Conservation (phyloP, 2,113 vertebrate genomes). For the Thalassarche chlororhynchos region DNA sequence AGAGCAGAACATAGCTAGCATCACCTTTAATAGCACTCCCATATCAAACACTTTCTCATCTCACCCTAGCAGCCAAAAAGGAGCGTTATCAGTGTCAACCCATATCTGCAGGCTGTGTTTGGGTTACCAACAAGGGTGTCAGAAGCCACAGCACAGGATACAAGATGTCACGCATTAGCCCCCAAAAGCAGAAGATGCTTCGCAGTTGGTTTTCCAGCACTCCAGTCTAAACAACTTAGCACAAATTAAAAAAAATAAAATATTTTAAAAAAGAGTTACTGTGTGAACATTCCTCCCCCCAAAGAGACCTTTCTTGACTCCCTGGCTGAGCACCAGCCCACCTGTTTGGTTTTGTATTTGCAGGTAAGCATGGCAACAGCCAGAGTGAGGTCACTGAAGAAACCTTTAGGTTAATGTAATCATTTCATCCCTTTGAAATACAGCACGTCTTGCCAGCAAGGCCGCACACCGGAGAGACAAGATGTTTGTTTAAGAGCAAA, state of each 20-base stretch:
- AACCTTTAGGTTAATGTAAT: neutral
- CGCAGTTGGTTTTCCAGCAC: neutral
- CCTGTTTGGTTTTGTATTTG: neutral
- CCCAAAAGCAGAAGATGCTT: neutral
- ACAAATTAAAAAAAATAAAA: neutral
- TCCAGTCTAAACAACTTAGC: neutral
- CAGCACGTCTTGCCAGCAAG: neutral
- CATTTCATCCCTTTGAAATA: neutral
- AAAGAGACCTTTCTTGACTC: neutral
- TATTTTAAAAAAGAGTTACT: neutral
- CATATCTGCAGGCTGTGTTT: neutral
- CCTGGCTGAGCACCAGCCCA: neutral
- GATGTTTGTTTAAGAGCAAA: neutral
- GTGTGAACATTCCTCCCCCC: neutral
- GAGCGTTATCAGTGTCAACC: neutral
- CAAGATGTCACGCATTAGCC: neutral
- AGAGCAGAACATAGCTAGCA: neutral
- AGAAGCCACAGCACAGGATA: neutral
- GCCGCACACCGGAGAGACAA: neutral
- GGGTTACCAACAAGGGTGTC: neutral
- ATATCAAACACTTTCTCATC: neutral
- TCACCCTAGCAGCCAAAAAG: neutral
- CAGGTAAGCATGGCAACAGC: slow-evolving; percentile 21
- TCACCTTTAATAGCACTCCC: neutral
- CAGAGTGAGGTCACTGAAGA: neutral